A percentile compares a stretch with the other conserved stretches of the same genome.
These are phyloP conservation scores for Nipponacmea schrenckii DNA, from an alignment of 2,888 invertebrate species.

Conservation along the genomic window DNA sequence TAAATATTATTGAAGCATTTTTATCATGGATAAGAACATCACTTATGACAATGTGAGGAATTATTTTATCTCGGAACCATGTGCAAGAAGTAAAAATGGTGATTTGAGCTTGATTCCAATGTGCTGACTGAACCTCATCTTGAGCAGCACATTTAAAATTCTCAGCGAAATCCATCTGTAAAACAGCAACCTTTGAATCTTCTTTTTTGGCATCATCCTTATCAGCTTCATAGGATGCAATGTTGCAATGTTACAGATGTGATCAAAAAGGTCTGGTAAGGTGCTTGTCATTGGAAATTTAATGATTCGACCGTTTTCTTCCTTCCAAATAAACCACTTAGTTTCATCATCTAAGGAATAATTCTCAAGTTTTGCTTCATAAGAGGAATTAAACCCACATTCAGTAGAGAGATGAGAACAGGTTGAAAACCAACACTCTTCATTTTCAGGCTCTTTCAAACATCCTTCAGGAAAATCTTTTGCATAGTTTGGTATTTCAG, in stretches of 20 bases:
- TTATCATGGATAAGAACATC: conserved; percentile 15
- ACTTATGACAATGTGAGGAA: no score
- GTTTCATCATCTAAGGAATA: neutral
- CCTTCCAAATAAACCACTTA: neutral
- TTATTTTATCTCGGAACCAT: no score
- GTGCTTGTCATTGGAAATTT: neutral
- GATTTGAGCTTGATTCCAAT: conserved; percentile 13
- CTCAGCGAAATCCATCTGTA: conserved; percentile 18
- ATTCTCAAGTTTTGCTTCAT: neutral
- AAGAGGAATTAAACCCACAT: no score
- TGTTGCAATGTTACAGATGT: neutral
- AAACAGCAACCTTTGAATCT: conserved; percentile 1
- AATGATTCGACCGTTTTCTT: neutral
- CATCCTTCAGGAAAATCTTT: neutral
- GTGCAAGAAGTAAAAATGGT: conserved; percentile 15
- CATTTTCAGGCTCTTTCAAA: neutral
- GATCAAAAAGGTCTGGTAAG: neutral
- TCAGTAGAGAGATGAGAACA: no score
- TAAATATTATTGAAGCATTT: conserved; percentile 10
- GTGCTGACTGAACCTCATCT: conserved; percentile 16
- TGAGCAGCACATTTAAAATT: conserved; percentile 9
- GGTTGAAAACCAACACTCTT: neutral
- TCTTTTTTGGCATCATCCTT: neutral
- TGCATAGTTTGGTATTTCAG: neutral
- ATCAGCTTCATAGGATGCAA: neutral